Evolutionary conservation across 2,113 vertebrate species (phyloP).

Genomic region (Macquaria australasica): DNA sequence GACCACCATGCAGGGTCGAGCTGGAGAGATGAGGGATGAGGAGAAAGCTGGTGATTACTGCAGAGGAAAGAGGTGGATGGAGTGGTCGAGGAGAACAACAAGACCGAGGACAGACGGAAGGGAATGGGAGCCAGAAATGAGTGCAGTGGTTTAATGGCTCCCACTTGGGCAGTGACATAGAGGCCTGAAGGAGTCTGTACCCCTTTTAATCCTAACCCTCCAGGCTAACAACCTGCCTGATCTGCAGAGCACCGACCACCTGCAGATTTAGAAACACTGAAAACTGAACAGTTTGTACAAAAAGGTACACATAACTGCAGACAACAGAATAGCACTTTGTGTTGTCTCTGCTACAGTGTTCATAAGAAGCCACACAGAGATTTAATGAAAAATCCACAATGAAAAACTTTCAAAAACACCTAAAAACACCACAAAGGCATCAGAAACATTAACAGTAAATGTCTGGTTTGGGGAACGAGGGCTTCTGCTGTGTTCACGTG

Average conservation of each 20-base stretch:
- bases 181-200: neutral
- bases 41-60: neutral
- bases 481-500: no score
- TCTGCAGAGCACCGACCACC: neutral
- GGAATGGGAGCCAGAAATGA: neutral
- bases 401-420: no score
- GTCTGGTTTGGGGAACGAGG: no score
- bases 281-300: neutral
- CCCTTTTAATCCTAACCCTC: neutral
- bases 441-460: no score
- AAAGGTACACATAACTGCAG: no score
- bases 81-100: neutral
- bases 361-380: no score
- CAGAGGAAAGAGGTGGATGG: neutral
- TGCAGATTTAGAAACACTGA: neutral
- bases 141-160: neutral
- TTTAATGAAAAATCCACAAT: no score
- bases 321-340: neutral
- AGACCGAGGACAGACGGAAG: neutral
- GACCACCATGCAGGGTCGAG: neutral
- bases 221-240: neutral
- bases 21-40: neutral
- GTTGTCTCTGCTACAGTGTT: neutral
- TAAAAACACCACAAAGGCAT: no score
- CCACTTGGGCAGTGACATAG: neutral